A percentile compares a stretch with the other conserved stretches of the same genome.
Evolutionary conservation across 1,140 invertebrate species (phyloP).

Genomic region (Trichomalopsis sarcophagae): DNA sequence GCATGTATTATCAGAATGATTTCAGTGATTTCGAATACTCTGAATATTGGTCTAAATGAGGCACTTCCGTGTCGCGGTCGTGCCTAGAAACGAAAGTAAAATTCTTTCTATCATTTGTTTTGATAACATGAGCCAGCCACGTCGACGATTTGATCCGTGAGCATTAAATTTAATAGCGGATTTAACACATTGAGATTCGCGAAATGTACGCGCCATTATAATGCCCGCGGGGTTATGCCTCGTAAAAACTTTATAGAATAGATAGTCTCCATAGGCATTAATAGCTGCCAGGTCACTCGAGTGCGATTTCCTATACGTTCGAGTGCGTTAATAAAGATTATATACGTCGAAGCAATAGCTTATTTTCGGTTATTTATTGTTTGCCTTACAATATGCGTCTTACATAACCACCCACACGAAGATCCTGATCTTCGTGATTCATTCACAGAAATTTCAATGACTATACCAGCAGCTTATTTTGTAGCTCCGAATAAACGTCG

Average conservation of each 20-base stretch:
- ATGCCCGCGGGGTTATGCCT: slow-evolving; percentile 4
- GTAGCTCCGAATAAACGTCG: neutral
- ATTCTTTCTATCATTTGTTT: neutral
- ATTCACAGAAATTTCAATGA: neutral
- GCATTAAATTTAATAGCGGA: slow-evolving; percentile 18
- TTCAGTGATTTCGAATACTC: neutral
- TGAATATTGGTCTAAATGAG: neutral
- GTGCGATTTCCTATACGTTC: slow-evolving; percentile 3
- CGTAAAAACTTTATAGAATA: slow-evolving; percentile 29
- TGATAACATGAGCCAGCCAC: neutral
- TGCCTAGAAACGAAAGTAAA: neutral
- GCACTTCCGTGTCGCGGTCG: no score
- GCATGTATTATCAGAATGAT: neutral
- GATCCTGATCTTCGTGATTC: slow-evolving; percentile 14
- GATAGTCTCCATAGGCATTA: slow-evolving; percentile 6
- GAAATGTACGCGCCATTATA: neutral
- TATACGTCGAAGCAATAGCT: neutral
- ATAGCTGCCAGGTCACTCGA: slow-evolving; percentile 2
- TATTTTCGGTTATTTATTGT: slow-evolving; percentile 12
- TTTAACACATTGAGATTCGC: slow-evolving; percentile 19
- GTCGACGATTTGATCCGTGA: neutral
- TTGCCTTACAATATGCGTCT: neutral
- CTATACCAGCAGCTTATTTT: neutral
- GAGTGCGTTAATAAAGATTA: neutral
- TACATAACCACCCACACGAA: neutral